These are phyloP conservation scores for Meghimatium bilineatum DNA, from an alignment of 2,888 invertebrate species.

Conservation along the genomic window DNA sequence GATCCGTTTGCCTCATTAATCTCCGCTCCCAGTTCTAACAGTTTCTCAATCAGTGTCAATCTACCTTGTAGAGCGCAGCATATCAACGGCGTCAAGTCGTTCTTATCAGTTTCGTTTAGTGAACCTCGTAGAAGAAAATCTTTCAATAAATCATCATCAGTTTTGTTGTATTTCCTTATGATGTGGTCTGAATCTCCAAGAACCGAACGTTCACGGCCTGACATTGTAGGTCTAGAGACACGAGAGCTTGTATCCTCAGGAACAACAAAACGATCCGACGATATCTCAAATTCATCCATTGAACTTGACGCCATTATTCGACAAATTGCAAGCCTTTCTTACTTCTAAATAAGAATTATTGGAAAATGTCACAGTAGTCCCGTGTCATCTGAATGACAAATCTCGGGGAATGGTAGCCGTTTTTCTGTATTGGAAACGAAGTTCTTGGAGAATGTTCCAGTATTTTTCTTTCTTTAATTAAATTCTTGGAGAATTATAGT, in stretches of 20 bases:
- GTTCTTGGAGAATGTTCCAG: no score
- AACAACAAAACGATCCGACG: not conserved
- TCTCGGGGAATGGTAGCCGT: no score
- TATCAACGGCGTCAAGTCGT: constrained; percentile 39
- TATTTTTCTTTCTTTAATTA: no score
- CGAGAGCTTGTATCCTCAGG: not conserved
- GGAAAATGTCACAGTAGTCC: no score
- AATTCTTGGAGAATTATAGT: no score
- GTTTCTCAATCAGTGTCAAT: constrained; percentile 3
- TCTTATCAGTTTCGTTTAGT: constrained; percentile 27
- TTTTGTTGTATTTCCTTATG: constrained; percentile 34
- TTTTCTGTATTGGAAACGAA: no score
- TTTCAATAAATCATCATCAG: constrained; percentile 21
- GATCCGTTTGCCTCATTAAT: constrained; percentile 33
- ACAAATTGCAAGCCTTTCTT: not conserved
- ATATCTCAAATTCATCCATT: constrained; percentile 10
- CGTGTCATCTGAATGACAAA: no score
- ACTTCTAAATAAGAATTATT: not conserved
- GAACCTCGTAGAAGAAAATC: constrained; percentile 23
- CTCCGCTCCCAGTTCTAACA: constrained; percentile 54
- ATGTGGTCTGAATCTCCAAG: constrained; percentile 32
- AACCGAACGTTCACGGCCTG: constrained; percentile 29
- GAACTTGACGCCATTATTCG: not conserved
- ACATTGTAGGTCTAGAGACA: not conserved
- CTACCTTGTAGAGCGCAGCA: constrained; percentile 38